These are phyloP conservation scores for Ptychobarbus kaznakovi DNA, from an alignment of 2,797 vertebrate species.

Conservation along the genomic window DNA sequence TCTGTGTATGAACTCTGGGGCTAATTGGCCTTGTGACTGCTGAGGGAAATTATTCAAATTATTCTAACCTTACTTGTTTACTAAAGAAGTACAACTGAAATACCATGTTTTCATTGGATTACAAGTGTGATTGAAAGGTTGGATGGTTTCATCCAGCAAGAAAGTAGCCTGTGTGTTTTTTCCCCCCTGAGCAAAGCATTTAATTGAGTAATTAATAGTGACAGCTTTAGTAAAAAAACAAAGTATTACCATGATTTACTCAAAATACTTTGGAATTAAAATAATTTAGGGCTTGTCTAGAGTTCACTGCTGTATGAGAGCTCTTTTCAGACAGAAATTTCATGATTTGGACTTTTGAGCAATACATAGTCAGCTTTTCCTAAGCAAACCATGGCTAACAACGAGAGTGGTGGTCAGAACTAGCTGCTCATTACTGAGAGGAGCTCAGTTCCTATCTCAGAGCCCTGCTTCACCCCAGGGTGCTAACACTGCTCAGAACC, in stretches of 20 bases:
- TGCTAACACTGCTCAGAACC: constrained; percentile 50
- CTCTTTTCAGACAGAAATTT: constrained; percentile 31
- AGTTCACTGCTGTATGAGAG: constrained; percentile 26
- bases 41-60: constrained; percentile 70
- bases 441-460: constrained; percentile 28
- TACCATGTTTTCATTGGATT: constrained; percentile 70
- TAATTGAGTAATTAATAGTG: constrained; percentile 63
- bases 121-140: constrained; percentile 65
- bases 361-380: constrained; percentile 27
- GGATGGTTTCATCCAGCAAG: constrained; percentile 71
- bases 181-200: constrained; percentile 70
- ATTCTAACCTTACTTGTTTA: constrained; percentile 62
- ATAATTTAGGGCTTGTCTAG: not conserved
- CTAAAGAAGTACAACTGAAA: constrained; percentile 60
- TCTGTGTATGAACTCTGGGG: constrained; percentile 77
- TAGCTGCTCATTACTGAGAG: constrained; percentile 52
- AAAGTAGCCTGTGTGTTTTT: constrained; percentile 69
- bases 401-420: constrained; percentile 39
- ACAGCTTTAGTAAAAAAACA: constrained; percentile 49
- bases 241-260: constrained; percentile 29
- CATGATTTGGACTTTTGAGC: constrained; percentile 33
- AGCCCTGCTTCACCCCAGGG: constrained; percentile 41
- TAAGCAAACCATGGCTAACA: constrained; percentile 43
- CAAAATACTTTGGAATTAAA: constrained; percentile 7
- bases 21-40: constrained; percentile 69